Conservation (phyloP, 2,113 vertebrate species). For the Shinisaurus crocodilurus region DNA sequence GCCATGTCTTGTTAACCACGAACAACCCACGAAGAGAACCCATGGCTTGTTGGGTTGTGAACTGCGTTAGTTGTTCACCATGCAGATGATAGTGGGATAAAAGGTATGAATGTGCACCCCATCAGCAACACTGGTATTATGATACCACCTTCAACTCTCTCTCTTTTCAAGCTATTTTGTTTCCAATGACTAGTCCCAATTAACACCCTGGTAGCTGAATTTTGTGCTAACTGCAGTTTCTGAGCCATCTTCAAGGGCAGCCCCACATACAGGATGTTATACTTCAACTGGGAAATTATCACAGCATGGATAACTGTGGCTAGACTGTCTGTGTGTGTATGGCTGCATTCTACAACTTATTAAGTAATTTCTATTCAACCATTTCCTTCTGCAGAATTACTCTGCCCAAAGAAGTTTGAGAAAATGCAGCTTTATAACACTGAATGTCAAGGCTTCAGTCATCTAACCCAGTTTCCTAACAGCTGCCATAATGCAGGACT, state of each 20-base stretch:
- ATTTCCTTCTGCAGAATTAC: neutral
- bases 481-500: neutral
- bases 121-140: no score
- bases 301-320: neutral
- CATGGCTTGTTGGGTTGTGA: no score
- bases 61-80: no score
- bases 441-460: neutral
- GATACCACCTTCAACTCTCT: neutral
- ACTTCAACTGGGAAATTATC: neutral
- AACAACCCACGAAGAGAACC: no score
- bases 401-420: neutral
- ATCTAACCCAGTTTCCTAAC: neutral
- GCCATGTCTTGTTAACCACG: no score
- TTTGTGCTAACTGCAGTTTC: neutral
- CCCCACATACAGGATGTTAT: neutral
- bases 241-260: neutral
- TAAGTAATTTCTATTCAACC: neutral
- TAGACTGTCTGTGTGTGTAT: neutral
- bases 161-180: neutral
- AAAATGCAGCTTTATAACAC: neutral
- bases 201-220: neutral
- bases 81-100: neutral
- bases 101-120: neutral
- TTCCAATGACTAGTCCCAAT: neutral
- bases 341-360: neutral